phyloP scores from a whole-genome alignment of 2,113 vertebrate genomes.

The Ochotona princeps region DNA sequence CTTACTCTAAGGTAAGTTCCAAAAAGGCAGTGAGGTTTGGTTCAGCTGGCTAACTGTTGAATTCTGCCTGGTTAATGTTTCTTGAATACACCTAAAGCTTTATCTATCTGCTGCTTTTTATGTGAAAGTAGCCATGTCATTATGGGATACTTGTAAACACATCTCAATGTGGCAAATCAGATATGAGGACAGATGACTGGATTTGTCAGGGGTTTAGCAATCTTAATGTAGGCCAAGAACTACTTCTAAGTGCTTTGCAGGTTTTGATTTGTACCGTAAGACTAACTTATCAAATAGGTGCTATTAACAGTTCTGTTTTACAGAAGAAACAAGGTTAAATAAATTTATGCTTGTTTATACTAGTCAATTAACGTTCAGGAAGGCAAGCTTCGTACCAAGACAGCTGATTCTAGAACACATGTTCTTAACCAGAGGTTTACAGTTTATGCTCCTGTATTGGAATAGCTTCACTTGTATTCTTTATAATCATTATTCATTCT shows the following conservation, averaged over 20 bases:
- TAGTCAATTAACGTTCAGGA: neutral
- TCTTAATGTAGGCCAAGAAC: neutral
- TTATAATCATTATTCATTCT: constrained; percentile 33
- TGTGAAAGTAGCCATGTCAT: neutral
- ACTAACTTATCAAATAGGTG: neutral
- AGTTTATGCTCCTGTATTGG: neutral
- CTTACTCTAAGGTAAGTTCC: neutral
- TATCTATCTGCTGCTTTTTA: neutral
- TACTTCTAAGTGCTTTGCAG: neutral
- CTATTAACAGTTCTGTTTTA: neutral
- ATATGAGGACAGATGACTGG: neutral
- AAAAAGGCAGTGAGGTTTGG: neutral
- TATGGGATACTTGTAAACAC: neutral
- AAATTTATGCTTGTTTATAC: neutral
- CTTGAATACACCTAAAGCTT: neutral
- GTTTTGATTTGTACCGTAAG: neutral
- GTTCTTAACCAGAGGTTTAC: neutral
- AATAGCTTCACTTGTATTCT: neutral
- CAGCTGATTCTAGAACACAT: neutral
- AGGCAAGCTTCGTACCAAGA: neutral
- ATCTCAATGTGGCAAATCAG: neutral
- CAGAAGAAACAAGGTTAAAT: neutral
- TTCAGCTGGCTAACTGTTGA: neutral
- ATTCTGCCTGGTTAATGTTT: constrained; percentile 12
- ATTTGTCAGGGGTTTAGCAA: neutral